A percentile compares a stretch with the other conserved stretches of the same genome.
These are phyloP conservation scores for Trichonephila inaurata DNA, from an alignment of 1,140 invertebrate genomes.

Conservation along the genomic window DNA sequence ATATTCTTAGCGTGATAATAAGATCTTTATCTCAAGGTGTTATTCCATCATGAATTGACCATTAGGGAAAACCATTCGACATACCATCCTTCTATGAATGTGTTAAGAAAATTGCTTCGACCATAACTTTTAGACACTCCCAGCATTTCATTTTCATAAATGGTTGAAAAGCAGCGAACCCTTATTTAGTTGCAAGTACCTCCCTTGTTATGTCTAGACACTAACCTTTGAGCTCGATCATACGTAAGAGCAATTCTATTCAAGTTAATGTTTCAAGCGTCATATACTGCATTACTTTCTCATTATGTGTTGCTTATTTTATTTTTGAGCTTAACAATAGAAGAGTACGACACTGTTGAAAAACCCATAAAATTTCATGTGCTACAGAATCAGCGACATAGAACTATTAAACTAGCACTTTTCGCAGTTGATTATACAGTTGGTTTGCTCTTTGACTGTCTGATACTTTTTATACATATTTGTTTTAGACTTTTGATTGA, in stretches of 20 bases:
- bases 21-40: background rate
- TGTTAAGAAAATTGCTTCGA: conserved; percentile 8
- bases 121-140: conserved; percentile 43
- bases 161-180: conserved; percentile 30
- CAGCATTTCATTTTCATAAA: conserved; percentile 62
- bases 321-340: background rate
- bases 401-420: background rate
- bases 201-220: conserved; percentile 37
- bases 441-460: background rate
- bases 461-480: too few species aligned
- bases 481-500: too few species aligned
- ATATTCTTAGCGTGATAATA: conserved; percentile 3
- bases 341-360: background rate
- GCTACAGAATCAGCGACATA: too few species aligned
- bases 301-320: background rate
- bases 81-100: background rate
- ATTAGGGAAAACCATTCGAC: conserved; percentile 29
- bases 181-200: conserved; percentile 14
- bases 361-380: background rate
- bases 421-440: background rate
- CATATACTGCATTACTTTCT: background rate
- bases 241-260: background rate
- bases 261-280: background rate
- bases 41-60: background rate
- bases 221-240: background rate